Evolutionary conservation across 37 sponge, comb jelly and placozoan genomes (phyloP).

Genomic region (Spongilla lacustris): DNA sequence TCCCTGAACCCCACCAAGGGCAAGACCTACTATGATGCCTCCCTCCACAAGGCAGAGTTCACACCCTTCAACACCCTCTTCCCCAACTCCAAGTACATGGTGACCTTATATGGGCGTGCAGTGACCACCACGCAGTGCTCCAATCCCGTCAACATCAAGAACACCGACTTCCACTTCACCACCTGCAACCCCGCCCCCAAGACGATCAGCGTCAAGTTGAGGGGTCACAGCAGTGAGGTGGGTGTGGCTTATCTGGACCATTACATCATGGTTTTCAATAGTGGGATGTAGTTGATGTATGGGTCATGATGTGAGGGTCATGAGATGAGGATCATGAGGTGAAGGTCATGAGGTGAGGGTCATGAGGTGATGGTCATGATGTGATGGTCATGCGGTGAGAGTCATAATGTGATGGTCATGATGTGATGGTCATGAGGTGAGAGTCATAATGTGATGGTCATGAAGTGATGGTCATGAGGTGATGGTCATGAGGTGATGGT

Average conservation of each 20-base stretch:
- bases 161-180: slow-evolving; percentile 46
- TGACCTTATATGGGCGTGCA: slow-evolving; percentile 49
- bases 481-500: too few relatives aligned
- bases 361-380: too few relatives aligned
- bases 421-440: too few relatives aligned
- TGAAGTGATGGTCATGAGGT: too few relatives aligned
- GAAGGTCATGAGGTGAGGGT: too few relatives aligned
- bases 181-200: slow-evolving; percentile 69
- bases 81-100: slow-evolving; percentile 62
- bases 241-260: neutral
- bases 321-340: too few relatives aligned
- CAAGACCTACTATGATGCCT: slow-evolving; percentile 45
- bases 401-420: too few relatives aligned
- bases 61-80: slow-evolving; percentile 59
- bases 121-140: slow-evolving; percentile 60
- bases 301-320: neutral
- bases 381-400: too few relatives aligned
- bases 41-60: slow-evolving; percentile 65
- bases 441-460: too few relatives aligned
- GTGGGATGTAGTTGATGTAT: neutral
- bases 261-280: neutral
- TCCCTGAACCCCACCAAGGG: slow-evolving; percentile 61
- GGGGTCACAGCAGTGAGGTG: slow-evolving; percentile 26
- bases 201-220: slow-evolving; percentile 65
- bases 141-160: slow-evolving; percentile 45